These are phyloP conservation scores for Dynastes hyllus DNA, from an alignment of 2,888 invertebrate species.

Conservation along the genomic window DNA sequence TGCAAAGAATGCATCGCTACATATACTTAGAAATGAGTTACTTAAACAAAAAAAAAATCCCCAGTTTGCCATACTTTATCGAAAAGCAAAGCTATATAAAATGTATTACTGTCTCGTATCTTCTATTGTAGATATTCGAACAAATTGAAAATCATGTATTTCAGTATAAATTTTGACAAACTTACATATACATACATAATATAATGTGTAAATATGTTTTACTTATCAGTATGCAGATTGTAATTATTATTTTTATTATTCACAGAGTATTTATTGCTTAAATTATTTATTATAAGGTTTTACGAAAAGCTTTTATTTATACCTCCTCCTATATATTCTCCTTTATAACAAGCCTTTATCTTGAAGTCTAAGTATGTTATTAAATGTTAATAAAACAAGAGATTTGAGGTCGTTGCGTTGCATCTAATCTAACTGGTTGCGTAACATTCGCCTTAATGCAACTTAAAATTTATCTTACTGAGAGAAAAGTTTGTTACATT, in stretches of 20 bases:
- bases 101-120: constrained; percentile 19
- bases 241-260: constrained; percentile 45
- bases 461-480: not conserved
- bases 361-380: too few relatives aligned
- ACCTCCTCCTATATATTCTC: not conserved
- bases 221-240: constrained; percentile 44
- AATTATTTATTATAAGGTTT: constrained; percentile 45
- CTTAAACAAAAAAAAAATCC: constrained; percentile 15
- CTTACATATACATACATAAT: constrained; percentile 4
- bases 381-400: too few relatives aligned
- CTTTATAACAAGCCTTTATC: not conserved
- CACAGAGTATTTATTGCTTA: constrained; percentile 45
- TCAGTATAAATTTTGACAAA: constrained; percentile 28
- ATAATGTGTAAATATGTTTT: constrained; percentile 26
- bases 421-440: not conserved
- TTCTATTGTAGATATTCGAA: constrained; percentile 34
- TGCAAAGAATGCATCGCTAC: constrained; percentile 23
- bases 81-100: not conserved
- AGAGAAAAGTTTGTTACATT: not conserved
- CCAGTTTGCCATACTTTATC: not conserved
- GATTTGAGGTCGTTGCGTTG: too few relatives aligned
- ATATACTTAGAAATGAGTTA: constrained; percentile 35
- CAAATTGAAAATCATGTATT: not conserved
- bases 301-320: constrained; percentile 10
- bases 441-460: constrained; percentile 2